A percentile compares a stretch with the other conserved stretches of the same genome.
Conservation (phyloP, 1,140 invertebrate species). For the Aphidius gifuensis region DNA sequence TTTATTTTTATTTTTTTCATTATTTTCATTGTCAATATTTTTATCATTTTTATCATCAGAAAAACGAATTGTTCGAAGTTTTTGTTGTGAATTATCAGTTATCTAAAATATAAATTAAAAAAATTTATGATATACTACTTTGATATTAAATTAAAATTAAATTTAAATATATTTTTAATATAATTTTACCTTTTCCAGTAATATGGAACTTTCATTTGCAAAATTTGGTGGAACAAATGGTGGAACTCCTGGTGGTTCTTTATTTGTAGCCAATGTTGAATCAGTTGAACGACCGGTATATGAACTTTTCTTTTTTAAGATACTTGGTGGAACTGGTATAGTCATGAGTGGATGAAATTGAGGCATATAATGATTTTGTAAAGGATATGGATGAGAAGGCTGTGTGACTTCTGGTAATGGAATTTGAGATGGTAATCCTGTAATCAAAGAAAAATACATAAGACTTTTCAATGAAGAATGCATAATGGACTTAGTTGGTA, state of each 20-base stretch:
- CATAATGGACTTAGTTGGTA: conserved; percentile 4
- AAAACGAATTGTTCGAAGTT: conserved; percentile 65
- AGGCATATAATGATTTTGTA: conserved; percentile 49
- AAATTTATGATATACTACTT: neutral
- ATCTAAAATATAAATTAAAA: conserved; percentile 35
- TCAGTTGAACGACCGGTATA: conserved; percentile 55
- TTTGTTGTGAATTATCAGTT: conserved; percentile 43
- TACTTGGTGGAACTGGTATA: conserved; percentile 59
- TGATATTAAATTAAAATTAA: neutral
- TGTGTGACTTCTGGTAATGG: conserved; percentile 72
- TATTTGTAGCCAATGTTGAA: conserved; percentile 43
- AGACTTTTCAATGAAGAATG: conserved; percentile 14
- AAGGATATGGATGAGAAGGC: conserved; percentile 52
- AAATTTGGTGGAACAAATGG: conserved; percentile 77
- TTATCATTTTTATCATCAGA: conserved; percentile 62
- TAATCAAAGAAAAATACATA: conserved; percentile 43
- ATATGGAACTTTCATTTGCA: conserved; percentile 63
- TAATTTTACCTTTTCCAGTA: conserved; percentile 43
- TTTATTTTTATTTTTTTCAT: conserved; percentile 45
- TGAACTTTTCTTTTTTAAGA: conserved; percentile 72
- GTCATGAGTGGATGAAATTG: conserved; percentile 52
- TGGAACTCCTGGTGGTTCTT: conserved; percentile 83
- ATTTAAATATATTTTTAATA: neutral
- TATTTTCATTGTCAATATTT: conserved; percentile 44
- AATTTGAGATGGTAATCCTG: conserved; percentile 68